Conservation (phyloP, 37 sponge, comb jelly and placozoan species). For the Ianthella basta region DNA sequence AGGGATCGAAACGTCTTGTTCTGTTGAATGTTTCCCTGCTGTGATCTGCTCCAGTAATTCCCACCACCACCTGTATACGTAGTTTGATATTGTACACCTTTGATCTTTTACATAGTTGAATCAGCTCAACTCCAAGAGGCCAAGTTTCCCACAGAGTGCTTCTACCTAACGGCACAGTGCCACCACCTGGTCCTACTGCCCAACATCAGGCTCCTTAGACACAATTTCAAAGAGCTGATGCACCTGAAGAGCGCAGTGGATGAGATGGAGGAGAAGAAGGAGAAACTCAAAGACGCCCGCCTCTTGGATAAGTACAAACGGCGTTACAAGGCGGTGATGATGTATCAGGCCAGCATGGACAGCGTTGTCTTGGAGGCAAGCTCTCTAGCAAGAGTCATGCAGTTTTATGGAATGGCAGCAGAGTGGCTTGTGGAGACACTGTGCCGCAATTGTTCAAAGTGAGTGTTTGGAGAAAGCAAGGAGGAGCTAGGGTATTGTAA, state of each 20-base stretch:
- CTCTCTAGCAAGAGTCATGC: conserved; percentile 40
- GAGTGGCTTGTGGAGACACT: conserved; percentile 36
- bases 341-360: conserved; percentile 18
- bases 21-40: too few species aligned
- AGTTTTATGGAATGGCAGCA: conserved; percentile 46
- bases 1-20: too few species aligned
- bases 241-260: conserved; percentile 26
- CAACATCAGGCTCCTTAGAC: conserved; percentile 42
- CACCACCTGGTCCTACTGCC: conserved; percentile 79
- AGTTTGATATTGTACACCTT: too few species aligned
- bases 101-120: neutral
- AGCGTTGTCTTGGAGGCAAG: conserved; percentile 48
- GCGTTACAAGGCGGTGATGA: neutral
- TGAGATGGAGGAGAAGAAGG: conserved; percentile 4
- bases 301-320: conserved; percentile 2
- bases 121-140: conserved; percentile 20
- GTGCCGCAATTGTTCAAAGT: neutral
- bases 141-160: conserved; percentile 96
- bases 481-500: neutral
- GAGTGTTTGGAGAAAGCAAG: neutral
- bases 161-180: conserved; percentile 81
- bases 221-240: conserved; percentile 53
- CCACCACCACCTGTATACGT: too few species aligned
- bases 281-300: neutral
- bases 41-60: too few species aligned